Base-by-base conservation (phyloP, 2,113 vertebrate species). In the Lucifuga dentata region DNA sequence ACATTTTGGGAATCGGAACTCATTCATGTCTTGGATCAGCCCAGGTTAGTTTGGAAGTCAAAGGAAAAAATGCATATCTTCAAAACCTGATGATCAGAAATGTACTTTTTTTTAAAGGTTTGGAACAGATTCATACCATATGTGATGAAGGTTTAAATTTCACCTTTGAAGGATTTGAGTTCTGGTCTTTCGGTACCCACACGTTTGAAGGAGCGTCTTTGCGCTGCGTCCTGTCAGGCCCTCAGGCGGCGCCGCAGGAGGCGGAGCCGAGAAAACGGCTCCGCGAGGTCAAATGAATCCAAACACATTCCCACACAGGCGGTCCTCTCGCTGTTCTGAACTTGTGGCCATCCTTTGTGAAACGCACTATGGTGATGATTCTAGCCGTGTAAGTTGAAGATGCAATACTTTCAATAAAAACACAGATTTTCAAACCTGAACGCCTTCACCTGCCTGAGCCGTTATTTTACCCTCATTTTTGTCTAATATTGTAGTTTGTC, bases 321-420 rank as follows among this genome's bases (percentile, higher is more conserved):
- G 63, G 71, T 79, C 67, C 71, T 76, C 75, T 55, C 75, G 70
- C 73, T 87, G 76, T 85, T 83, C 73, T 85, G 52, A 86, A 90
- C 75, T 85, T 88, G 80, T 88, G 88, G 81, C 79, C 78, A 86
- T 91, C 81, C 86, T 91, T 88, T 92, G 86, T 90, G 76, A 81
- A 89, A 91, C 88, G 86, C 90, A 89, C 85, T 92, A 88, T 83
- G 82, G 79, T 80, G 73, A 73, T 86, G 86, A 90, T 81, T 86
- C 72, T 87, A 82, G 81, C 60, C 53, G 81, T 92, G 79, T 87
- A 87, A 76, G 88, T 86, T 87, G 85, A 86, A 85, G 86, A 89
- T 91, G 92, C 91, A 93, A 91, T 91, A 90, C 88, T 91, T 90
- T 87, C 71, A 91, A 92, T 91, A 87, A 91, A 90, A 90, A 91